Base-by-base conservation (phyloP, 2,888 invertebrate species). In the Acheta domesticus region DNA sequence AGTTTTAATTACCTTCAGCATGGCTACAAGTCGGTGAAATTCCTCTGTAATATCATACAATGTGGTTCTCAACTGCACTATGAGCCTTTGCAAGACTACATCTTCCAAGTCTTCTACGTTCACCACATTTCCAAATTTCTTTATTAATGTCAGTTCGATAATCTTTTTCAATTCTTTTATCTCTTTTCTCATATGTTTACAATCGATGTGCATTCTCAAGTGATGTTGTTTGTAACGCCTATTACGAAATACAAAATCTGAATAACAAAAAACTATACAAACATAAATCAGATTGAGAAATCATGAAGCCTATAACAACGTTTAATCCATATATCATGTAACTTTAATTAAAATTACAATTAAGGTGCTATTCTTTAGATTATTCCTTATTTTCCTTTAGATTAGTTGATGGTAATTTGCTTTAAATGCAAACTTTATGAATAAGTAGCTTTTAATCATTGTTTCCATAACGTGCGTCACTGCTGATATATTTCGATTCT, bases 201-300 rank as follows among this genome's bases (percentile, higher is more conserved):
- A 88, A 84, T 94, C 94, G 1, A 91, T 87, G 85, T 91, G 91
- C 91, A 94, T 92, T 82, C 93, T 90, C 78, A 90, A 89, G 80
- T 93, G 85, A 84, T 94, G 93, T 0, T 89, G 89, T 81, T 91
- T 90, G 84, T 93, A 92, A 75, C 91, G 88, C 84, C 93, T 93
- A 83, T 16, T 84, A 83, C 36, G 8, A 36, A 36, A 36, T 36
- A 36, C 5, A 8, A 36, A 36, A 36, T 8, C 8, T 36, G 36
- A 36, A 80, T 80, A 12, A 76, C 36, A 16, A 62, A 62, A 36
- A 8, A 36, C 36, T 36, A 36, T 36, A 36, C 0, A 36, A 36
- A 36, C 36, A 36, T 36, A 36, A 36, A 36, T 36, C 36, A 36
- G 0, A 36, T 36, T 36, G 36, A 5, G 36, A 36, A 36, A 36